phyloP scores from a whole-genome alignment of 2,888 invertebrate species.

The Eilema depressum region DNA sequence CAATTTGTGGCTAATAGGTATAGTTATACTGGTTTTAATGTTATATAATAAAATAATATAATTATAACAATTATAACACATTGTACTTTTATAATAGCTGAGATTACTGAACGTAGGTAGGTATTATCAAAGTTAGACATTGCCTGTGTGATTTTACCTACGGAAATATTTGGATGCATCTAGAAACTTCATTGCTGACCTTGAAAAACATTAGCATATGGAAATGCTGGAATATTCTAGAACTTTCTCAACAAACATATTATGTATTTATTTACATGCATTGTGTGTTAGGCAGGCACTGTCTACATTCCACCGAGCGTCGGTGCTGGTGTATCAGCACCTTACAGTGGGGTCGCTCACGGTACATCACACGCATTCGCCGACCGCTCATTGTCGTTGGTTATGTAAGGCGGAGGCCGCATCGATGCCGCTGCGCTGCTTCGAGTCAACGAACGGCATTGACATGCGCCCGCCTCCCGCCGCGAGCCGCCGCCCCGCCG shows the following conservation, averaged over 20 bases:
- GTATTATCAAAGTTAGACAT: neutral
- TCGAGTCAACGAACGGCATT: conserved; percentile 87
- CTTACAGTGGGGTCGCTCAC: conserved; percentile 49
- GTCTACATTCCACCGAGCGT: neutral
- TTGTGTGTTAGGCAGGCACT: neutral
- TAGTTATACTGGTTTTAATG: neutral
- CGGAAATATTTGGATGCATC: neutral
- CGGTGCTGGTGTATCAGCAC: conserved; percentile 24
- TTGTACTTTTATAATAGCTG: neutral
- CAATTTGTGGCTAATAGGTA: neutral
- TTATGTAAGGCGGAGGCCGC: conserved; percentile 86
- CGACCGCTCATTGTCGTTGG: conserved; percentile 82
- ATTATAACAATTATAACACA: neutral
- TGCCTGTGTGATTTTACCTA: neutral
- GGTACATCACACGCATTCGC: conserved; percentile 79
- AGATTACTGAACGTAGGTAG: neutral
- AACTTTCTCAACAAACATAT: neutral
- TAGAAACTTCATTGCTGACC: neutral
- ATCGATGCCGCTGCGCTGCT: conserved; percentile 80
- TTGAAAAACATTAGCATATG: neutral
- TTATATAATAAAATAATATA: neutral
- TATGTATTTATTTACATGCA: too few species aligned
- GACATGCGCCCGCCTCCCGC: conserved; percentile 79
- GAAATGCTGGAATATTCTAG: neutral
- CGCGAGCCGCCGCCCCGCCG: conserved; percentile 59